Evolutionary conservation across 2,888 invertebrate genomes (phyloP).

Genomic region (Ischnus inquisitorius): DNA sequence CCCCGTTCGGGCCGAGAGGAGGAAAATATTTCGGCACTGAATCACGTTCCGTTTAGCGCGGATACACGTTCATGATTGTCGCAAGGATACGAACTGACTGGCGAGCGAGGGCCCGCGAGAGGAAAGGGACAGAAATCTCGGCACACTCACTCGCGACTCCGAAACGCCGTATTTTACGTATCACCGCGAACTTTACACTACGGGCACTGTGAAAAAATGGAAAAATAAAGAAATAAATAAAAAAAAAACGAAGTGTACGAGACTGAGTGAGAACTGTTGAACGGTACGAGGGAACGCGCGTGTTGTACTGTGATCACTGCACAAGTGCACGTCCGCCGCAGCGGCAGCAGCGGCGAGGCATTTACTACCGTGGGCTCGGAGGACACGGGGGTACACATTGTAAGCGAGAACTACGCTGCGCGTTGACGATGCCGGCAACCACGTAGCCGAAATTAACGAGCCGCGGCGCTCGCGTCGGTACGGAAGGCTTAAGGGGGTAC

Average conservation of each 20-base stretch:
- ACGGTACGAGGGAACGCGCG: constrained; percentile 8
- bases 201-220: not conserved
- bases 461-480: not conserved
- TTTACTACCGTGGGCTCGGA: not conserved
- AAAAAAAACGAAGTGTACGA: not conserved
- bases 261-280: not conserved
- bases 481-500: not conserved
- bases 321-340: constrained; percentile 45
- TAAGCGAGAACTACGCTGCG: not conserved
- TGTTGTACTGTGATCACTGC: constrained; percentile 8
- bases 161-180: constrained; percentile 20
- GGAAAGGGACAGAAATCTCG: too few species aligned
- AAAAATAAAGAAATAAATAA: too few species aligned
- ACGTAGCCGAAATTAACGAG: not conserved
- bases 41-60: constrained; percentile 74
- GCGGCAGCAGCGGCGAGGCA: not conserved
- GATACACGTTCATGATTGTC: constrained; percentile 70
- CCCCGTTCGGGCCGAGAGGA: constrained; percentile 54
- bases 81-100: constrained; percentile 19
- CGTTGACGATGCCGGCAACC: not conserved
- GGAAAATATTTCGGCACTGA: constrained; percentile 75
- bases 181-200: not conserved
- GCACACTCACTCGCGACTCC: not conserved
- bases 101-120: not conserved
- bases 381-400: not conserved